Evolutionary conservation across 2,113 vertebrate genomes (phyloP).

Genomic region (Lonchura striata): DNA sequence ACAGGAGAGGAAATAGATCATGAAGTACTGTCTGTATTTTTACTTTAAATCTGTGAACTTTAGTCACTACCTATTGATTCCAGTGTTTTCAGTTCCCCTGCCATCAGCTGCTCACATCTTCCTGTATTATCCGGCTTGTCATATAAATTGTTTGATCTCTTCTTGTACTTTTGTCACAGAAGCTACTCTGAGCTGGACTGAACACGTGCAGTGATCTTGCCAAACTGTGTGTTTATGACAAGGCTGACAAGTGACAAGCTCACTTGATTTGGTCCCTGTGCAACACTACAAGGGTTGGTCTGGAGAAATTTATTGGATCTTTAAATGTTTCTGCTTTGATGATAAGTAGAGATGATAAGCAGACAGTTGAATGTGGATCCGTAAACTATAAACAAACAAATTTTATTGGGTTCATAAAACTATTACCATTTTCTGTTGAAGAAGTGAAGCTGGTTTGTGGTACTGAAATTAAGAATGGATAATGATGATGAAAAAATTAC

Average conservation of each 20-base stretch:
- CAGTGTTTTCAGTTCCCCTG: neutral
- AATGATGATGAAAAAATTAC: neutral
- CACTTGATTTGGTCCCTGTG: slow-evolving; percentile 5
- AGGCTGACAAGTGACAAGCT: neutral
- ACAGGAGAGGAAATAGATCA: neutral
- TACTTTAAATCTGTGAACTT: neutral
- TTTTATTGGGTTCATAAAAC: neutral
- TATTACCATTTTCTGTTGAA: neutral
- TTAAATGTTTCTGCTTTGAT: neutral
- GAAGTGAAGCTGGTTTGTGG: neutral
- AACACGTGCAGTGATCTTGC: neutral
- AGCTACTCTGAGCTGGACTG: neutral
- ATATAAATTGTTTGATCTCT: slow-evolving; percentile 34
- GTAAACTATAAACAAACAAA: neutral
- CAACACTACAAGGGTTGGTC: neutral
- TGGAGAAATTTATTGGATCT: neutral
- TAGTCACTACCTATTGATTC: neutral
- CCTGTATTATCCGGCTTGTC: slow-evolving; percentile 20
- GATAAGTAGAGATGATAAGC: neutral
- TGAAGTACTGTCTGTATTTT: neutral
- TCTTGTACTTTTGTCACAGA: slow-evolving; percentile 15
- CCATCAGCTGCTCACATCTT: slow-evolving; percentile 13
- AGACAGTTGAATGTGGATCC: neutral
- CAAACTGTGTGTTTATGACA: neutral
- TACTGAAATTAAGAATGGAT: neutral